A percentile compares a stretch with the other conserved stretches of the same genome.
phyloP scores from a whole-genome alignment of 2,888 invertebrate species.

The Frankliniella fusca region DNA sequence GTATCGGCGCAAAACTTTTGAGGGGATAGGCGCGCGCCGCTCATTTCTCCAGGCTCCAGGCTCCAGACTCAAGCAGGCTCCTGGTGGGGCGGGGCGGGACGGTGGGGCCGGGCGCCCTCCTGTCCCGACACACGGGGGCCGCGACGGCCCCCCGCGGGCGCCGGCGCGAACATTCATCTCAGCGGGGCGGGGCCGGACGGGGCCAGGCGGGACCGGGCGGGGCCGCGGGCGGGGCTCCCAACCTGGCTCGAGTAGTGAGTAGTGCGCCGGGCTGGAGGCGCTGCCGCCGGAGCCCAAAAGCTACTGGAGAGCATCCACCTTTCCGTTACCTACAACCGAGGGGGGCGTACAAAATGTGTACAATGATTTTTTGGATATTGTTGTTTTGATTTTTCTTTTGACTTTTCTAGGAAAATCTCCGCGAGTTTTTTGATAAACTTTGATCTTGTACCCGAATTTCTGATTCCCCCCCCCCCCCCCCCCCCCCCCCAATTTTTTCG shows the following conservation, averaged over 20 bases:
- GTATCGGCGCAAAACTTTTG: too few relatives aligned
- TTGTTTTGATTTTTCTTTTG: not conserved
- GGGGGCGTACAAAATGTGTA: not conserved
- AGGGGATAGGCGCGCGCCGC: not conserved
- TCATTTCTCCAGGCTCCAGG: not conserved
- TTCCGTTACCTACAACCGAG: not conserved
- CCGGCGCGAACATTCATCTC: slow-evolving; percentile 10
- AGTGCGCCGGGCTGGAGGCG: not conserved
- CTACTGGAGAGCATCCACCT: not conserved
- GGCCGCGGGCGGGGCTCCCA: not conserved
- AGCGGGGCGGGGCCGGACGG: not conserved
- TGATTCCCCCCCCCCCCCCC: too few relatives aligned
- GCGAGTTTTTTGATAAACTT: too few relatives aligned
- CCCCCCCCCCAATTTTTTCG: too few relatives aligned
- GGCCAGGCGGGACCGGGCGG: not conserved
- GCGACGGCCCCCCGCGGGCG: not conserved
- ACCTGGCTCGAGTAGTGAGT: not conserved
- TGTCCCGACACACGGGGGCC: slow-evolving; percentile 4
- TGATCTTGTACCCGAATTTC: too few relatives aligned
- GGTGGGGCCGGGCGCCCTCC: not conserved
- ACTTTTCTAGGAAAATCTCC: too few relatives aligned
- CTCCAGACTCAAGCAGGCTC: not conserved
- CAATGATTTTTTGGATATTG: not conserved
- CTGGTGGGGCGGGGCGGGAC: not conserved
- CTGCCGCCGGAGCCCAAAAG: not conserved